Evolutionary conservation across 1,140 invertebrate genomes (phyloP).

Genomic region (Caenorhabditis elegans): WBcel235 BX284605.5:10440501-10441000

Average conservation of each 20-base stretch:
- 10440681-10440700: background rate
- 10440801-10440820: background rate
- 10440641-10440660: background rate
- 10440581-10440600: background rate
- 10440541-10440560: background rate
- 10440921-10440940: background rate
- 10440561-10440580: constrained; percentile 8
- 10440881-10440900: background rate
- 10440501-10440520: constrained; percentile 10
- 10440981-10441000: no score
- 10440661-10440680: background rate
- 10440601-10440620: constrained; percentile 9
- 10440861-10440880: background rate
- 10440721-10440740: background rate
- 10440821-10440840: no score
- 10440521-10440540: background rate
- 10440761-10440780: background rate
- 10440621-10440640: no score
- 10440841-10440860: no score
- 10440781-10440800: background rate
- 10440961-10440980: no score
- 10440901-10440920: background rate
- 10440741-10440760: background rate
- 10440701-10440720: background rate
- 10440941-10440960: background rate